Conservation (phyloP, 2,888 invertebrate genomes). For the Rapana venosa region DNA sequence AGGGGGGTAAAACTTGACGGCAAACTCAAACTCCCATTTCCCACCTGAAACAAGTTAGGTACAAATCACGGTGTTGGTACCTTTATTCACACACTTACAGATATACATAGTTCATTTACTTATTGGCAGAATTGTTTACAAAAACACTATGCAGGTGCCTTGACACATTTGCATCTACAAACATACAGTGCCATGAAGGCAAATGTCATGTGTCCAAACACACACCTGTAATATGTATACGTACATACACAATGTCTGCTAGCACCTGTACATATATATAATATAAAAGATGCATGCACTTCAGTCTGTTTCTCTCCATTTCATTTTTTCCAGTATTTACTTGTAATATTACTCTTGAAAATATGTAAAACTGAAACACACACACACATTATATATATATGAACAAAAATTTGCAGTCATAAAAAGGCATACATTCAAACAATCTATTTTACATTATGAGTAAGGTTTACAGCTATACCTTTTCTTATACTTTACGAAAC, state of each 20-base stretch:
- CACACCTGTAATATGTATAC: background rate
- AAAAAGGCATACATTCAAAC: background rate
- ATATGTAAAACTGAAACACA: background rate
- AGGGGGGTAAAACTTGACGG: constrained; percentile 40
- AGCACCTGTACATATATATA: background rate
- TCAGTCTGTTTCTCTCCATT: background rate
- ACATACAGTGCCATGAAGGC: background rate
- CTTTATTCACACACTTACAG: background rate
- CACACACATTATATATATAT: background rate
- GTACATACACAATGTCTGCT: background rate
- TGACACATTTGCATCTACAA: background rate
- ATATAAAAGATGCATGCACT: background rate
- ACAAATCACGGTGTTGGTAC: background rate
- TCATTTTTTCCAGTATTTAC: too few species aligned
- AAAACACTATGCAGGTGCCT: background rate
- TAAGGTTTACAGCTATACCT: too few species aligned
- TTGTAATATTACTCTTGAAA: too few species aligned
- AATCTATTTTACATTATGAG: too few species aligned
- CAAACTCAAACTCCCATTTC: constrained; percentile 43
- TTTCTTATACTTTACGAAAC: too few species aligned
- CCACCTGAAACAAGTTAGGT: constrained; percentile 28
- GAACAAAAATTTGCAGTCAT: background rate
- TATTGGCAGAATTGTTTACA: too few species aligned
- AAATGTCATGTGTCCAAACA: too few species aligned
- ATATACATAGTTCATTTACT: too few species aligned